phyloP scores from a whole-genome alignment of 2,888 invertebrate species.

The Agriopis marginaria region DNA sequence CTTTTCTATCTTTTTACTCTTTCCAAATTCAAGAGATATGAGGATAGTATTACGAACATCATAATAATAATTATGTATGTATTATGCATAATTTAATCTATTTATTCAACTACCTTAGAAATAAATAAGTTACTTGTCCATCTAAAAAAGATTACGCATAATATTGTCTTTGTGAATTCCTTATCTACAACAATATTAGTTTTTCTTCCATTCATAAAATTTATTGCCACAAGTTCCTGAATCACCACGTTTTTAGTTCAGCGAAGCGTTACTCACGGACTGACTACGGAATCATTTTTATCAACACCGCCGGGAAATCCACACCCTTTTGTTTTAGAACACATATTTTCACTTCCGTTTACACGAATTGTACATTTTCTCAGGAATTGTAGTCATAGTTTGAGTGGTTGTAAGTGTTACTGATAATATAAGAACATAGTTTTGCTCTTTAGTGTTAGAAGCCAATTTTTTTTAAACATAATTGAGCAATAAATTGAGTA shows the following conservation, averaged over 20 bases:
- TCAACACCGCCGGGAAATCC: slow-evolving; percentile 26
- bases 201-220: slow-evolving; percentile 5
- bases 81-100: too few relatives aligned
- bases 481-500: not conserved
- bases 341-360: slow-evolving; percentile 29
- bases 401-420: slow-evolving; percentile 11
- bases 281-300: slow-evolving; percentile 25
- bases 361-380: slow-evolving; percentile 19
- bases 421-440: not conserved
- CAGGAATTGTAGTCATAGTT: slow-evolving; percentile 20
- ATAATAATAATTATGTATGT: too few relatives aligned
- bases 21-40: too few relatives aligned
- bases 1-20: too few relatives aligned
- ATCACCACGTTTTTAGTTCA: slow-evolving; percentile 26
- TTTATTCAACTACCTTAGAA: too few relatives aligned
- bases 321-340: slow-evolving; percentile 26
- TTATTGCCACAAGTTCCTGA: slow-evolving; percentile 12
- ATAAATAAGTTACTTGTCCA: not conserved
- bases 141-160: not conserved
- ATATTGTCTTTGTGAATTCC: not conserved
- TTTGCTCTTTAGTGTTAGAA: slow-evolving; percentile 1
- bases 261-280: slow-evolving; percentile 29
- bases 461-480: not conserved
- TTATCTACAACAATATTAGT: not conserved
- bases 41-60: too few relatives aligned